Evolutionary conservation across 1,140 invertebrate genomes (phyloP), one percentile per base, ranked within the genome.

Genomic region (Chironomus tepperi): DNA sequence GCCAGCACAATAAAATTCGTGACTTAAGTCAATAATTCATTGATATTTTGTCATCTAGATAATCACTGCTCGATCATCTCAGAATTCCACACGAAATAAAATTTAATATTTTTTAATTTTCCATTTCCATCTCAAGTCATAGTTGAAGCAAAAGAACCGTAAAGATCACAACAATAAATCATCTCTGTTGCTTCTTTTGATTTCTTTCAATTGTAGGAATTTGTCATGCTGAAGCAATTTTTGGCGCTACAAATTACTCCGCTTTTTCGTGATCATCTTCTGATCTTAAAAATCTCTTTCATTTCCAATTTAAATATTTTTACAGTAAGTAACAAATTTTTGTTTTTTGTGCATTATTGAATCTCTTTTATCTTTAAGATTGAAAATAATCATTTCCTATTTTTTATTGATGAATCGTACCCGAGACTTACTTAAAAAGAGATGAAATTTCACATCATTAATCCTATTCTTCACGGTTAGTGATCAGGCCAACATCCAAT

Each of bases 211-310:
- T 47, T 15, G 43, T 47, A 3, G 43, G 12, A n/a, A 57, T 70
- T 70, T 70, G 65, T 70, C 65, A 70, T 18, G 65, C 65, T 21
- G 19, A 21, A 70, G 18, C 65, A 70, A 21, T 70, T 70, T 70
- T 70, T 70, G 65, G 65, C 65, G 65, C 65, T 70, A 18, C 65
- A 21, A 70, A 70, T 70, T 70, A 16, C 65, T 19, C n/a, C 47
- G 8, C 64, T 70, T 70, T 2, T 16, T 70, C 65, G 16, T 6
- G n/a, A 18, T 19, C 18, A 18, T 70, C 19, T 57, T n/a, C n/a
- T 7, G 47, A 12, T 57, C n/a, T 57, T 2, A 7, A 57, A 12
- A 3, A 2, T 57, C 8, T 57, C 47, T 57, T 57, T 57, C 47
- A 12, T 57, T 57, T 57, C n/a, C n/a, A 10, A 57, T n/a, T 57